Base-by-base conservation (phyloP, 1,140 invertebrate genomes). In the Pinna nobilis region DNA sequence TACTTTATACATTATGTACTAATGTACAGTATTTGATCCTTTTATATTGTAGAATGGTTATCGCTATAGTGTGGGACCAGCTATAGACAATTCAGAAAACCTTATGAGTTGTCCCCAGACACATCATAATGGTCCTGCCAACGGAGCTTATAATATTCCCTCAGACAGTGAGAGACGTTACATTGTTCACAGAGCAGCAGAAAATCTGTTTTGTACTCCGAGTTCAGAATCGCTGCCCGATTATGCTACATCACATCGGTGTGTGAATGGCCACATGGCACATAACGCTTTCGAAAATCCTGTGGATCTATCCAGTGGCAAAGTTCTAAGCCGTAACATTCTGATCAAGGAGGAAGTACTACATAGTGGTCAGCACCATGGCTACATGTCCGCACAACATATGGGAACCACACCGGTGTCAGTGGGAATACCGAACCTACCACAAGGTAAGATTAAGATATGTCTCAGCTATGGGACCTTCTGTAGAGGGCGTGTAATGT, bases 291-390 rank as follows among this genome's bases (percentile, higher is more conserved):
- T 74, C 50, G 75, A 85, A 41, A 82, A 78, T 74, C 83, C 83
- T 15, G 82, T 85, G 23, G 83, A 85, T 55, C 68, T 85, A 41
- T 82, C 83, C 41, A 85, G 73, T 69, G 63, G 73, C 51, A 82
- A 82, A 70, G 35, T 79, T 11, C 74, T 80, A 28, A 76, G 70
- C 59, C 69, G 77, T n/a, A 71, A 77, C 28, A 68, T 64, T 25
- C 70, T 69, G 33, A 39, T 80, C 13, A 83, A 83, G 28, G 73
- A 74, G 61, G 78, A 79, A 44, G 23, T 59, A 49, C 23, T 28
- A 20, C 59, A 68, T 1, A 25, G 53, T 20, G 37, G 50, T 28
- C 79, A 70, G 23, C 71, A 74, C 33, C 64, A 68, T 59, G 50
- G 70, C 39, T 77, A 74, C 51, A 20, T 44, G n/a, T 50, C 30